These are phyloP conservation scores for Caerostris extrusa DNA, from an alignment of 1,140 invertebrate genomes.

Conservation along the genomic window DNA sequence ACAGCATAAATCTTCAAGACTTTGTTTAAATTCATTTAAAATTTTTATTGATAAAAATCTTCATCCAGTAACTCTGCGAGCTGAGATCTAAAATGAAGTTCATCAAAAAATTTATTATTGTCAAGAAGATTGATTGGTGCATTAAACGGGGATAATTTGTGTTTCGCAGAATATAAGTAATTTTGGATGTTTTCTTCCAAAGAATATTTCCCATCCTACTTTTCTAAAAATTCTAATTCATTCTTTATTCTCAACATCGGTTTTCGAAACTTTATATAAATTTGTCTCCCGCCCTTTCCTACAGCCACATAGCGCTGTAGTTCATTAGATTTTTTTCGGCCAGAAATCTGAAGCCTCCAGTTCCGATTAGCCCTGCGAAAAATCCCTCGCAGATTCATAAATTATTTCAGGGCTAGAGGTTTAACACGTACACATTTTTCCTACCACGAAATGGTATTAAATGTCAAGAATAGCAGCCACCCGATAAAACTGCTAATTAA, in stretches of 20 bases:
- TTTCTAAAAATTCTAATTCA: slow-evolving; percentile 45
- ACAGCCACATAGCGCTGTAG: neutral
- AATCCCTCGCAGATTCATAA: slow-evolving; percentile 72
- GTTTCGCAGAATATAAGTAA: neutral
- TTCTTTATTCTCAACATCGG: slow-evolving; percentile 49
- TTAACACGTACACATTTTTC: slow-evolving; percentile 77
- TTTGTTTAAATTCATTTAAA: neutral
- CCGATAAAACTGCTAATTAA: slow-evolving; percentile 78
- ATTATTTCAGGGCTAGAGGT: slow-evolving; percentile 75
- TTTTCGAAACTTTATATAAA: slow-evolving; percentile 73
- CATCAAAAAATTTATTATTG: neutral
- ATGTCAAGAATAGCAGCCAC: slow-evolving; percentile 73
- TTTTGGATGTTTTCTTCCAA: slow-evolving; percentile 29
- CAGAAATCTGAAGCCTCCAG: slow-evolving; percentile 36
- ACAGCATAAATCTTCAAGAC: too few relatives aligned
- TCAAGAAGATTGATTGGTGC: slow-evolving; percentile 21
- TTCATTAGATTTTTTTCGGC: slow-evolving; percentile 73
- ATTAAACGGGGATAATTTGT: neutral
- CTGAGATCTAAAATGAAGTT: neutral
- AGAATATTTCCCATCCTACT: slow-evolving; percentile 17
- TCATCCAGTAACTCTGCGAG: too few relatives aligned
- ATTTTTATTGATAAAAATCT: neutral
- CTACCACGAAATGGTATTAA: slow-evolving; percentile 75
- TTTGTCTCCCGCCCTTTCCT: slow-evolving; percentile 32
- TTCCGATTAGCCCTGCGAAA: slow-evolving; percentile 69